Base-by-base conservation (phyloP, 2,113 vertebrate genomes). In the Cyprinodon brontotheroides region DNA sequence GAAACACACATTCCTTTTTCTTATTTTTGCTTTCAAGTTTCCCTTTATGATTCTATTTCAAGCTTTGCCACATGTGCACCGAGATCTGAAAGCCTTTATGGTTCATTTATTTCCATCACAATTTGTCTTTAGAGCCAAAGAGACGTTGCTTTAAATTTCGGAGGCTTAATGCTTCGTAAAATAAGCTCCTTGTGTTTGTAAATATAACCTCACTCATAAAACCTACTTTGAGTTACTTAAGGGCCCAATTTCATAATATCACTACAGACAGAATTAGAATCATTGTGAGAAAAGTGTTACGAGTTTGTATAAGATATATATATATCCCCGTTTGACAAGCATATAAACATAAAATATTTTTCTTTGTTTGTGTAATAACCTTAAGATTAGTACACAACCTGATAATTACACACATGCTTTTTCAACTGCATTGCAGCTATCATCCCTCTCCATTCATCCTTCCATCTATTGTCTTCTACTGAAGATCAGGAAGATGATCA, bases 41-140 rank as follows among this genome's bases (percentile, higher is more conserved):
- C 77, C 61, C 88, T 91, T 89, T 86, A 91, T 81, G 83, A 41
- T 79, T 81, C 70, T 4, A 83, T 90, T 92, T 90, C 88, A 90
- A 80, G 89, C 84, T 85, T 89, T 88, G 82, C 87, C 90, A 89
- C 89, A 91, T 90, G 75, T 86, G 88, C 93, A 86, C 85, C 68
- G 71, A 92, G 93, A 83, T 94, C 92, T 94, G 89, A 90, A 91
- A 84, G 85, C 74, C 91, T 95, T 95, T 94, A 94, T 87, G 86
- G 86, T 86, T 89, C 79, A 87, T 92, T 92, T 94, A 92, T 93
- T 93, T 93, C 86, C 89, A 89, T 81, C 77, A 93, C 90, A 94
- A 94, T 94, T 94, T 94, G 93, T 94, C 91, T 87, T 89, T 77
- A 84, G 90, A 91, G 90, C 92, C 89, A 89, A 90, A 82, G 85